Evolutionary conservation across 2,888 invertebrate genomes (phyloP), one percentile per base, ranked within the genome.

Genomic region (Saturnia pavonia): DNA sequence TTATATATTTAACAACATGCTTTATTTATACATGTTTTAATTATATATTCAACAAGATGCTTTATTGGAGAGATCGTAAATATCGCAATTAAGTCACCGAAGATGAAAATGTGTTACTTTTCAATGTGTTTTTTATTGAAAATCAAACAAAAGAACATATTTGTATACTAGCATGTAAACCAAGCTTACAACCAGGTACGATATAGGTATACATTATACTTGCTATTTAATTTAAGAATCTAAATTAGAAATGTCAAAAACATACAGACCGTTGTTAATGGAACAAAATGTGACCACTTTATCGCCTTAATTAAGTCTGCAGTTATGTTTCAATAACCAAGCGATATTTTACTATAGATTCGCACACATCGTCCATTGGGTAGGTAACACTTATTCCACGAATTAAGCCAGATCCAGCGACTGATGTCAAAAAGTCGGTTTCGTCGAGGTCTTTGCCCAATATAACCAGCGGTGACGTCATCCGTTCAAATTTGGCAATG

Each of bases 401-500:
- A 67, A 67, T 54, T 19, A 8, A 67, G 27, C 42, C 40, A 43
- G 42, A 71, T 71, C 57, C 60, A 51, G 27, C 67, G 60, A 70
- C 60, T 78, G 77, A 78, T 74, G 78, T 76, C 74, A 75, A 66
- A 71, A 65, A 42, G 51, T 70, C 71, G 48, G 68, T 69, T 65
- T 65, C n/a, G 66, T 57, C 67, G 40, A 67, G 74, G 69, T 70
- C 27, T 72, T 72, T 69, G 71, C 12, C 69, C 72, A 70, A 72
- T 68, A 71, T 72, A 75, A 71, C 63, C 54, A 6, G 25, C 19
- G 74, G 57, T 91, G 88, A 90, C 87, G 88, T 90, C 88, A 90
- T 69, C 73, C 73, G 73, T 81, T 82, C 85, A 86, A 88, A 90
- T 92, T 92, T 88, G 92, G 92, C 91, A 89, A 89, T 88, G 90